phyloP scores from a whole-genome alignment of 2,888 invertebrate genomes.

The Thymelicus acteon region DNA sequence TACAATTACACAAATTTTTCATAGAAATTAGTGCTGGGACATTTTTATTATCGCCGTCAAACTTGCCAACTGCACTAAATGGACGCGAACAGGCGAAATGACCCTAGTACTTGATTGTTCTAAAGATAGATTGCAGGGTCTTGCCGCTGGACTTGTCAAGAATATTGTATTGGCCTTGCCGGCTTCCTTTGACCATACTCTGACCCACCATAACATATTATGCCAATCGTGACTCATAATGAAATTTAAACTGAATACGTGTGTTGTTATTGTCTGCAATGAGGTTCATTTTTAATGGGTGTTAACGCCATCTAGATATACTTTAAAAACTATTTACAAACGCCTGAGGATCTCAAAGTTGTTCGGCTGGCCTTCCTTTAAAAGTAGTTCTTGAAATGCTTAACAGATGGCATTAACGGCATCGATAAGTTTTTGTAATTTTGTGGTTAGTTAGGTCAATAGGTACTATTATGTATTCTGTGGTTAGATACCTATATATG shows the following conservation, averaged over 20 bases:
- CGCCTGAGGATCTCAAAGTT: too few relatives aligned
- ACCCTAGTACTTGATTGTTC: conserved; percentile 1
- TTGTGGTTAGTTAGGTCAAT: too few relatives aligned
- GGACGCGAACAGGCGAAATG: too few relatives aligned
- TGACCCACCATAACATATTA: conserved; percentile 6
- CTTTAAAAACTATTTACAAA: not conserved
- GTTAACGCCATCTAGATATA: conserved; percentile 6
- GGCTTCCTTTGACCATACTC: conserved; percentile 17
- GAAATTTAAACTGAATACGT: not conserved
- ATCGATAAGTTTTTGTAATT: not conserved
- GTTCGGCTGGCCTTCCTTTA: not conserved
- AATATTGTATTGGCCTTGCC: conserved; percentile 22
- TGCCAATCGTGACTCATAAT: conserved; percentile 6
- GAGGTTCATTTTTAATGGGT: too few relatives aligned
- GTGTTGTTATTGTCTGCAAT: too few relatives aligned
- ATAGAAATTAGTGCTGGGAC: too few relatives aligned
- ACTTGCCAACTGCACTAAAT: too few relatives aligned
- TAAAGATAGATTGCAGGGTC: conserved; percentile 1
- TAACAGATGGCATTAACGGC: not conserved
- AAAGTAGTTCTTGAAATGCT: not conserved
- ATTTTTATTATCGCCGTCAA: too few relatives aligned
- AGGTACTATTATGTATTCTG: too few relatives aligned
- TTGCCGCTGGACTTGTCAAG: conserved; percentile 15
- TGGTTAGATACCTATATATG: too few relatives aligned
- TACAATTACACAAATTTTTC: too few relatives aligned